Conservation (phyloP, 1,140 invertebrate species). For the Pseudoatta argentina region DNA sequence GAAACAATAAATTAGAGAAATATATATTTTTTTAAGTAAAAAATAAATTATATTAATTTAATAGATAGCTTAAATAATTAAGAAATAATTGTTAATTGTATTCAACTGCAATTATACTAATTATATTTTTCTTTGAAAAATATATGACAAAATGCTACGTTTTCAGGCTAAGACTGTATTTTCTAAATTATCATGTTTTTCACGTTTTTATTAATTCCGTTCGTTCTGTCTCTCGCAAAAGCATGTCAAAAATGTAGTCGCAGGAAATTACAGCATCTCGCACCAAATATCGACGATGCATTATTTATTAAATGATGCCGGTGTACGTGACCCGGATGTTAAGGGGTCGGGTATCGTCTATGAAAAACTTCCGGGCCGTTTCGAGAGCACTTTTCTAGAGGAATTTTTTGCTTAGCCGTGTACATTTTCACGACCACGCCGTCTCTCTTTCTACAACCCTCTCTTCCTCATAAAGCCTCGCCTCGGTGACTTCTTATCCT, state of each 20-base stretch:
- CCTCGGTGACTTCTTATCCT: slow-evolving; percentile 62
- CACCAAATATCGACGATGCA: slow-evolving; percentile 43
- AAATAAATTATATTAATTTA: background rate
- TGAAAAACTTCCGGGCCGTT: slow-evolving; percentile 55
- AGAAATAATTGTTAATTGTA: background rate
- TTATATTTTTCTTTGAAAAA: background rate
- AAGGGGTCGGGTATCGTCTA: slow-evolving; percentile 23
- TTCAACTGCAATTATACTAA: background rate
- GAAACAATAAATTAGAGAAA: background rate
- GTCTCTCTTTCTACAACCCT: slow-evolving; percentile 47
- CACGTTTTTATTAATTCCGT: slow-evolving; percentile 27
- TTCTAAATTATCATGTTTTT: background rate
- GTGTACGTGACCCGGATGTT: slow-evolving; percentile 41
- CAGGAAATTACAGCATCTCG: slow-evolving; percentile 40
- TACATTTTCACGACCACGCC: slow-evolving; percentile 48
- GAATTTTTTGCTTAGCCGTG: slow-evolving; percentile 56
- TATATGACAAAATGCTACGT: background rate
- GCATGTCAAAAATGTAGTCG: slow-evolving; percentile 36
- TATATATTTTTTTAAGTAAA: background rate
- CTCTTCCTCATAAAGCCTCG: slow-evolving; percentile 46
- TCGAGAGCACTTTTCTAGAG: slow-evolving; percentile 47
- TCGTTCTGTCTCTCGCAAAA: slow-evolving; percentile 1
- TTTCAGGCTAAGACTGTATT: background rate
- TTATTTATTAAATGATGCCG: slow-evolving; percentile 53
- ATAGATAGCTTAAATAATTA: background rate